Conservation (phyloP, 2,888 invertebrate species). For the Eristalis intricaria region DNA sequence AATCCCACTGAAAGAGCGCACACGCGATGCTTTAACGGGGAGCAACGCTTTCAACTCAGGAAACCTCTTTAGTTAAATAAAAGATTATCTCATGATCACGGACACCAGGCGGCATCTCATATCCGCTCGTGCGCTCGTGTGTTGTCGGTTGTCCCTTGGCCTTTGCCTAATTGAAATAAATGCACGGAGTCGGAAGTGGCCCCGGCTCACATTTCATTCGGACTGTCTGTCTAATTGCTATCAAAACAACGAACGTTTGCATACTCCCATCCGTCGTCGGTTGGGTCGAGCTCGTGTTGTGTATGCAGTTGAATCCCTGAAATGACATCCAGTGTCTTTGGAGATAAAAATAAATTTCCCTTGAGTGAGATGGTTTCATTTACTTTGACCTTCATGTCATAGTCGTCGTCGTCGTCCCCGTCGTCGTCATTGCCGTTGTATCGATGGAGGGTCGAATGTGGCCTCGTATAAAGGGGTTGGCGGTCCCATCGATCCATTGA, state of each 20-base stretch:
- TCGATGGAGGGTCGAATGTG: background rate
- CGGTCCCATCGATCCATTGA: slow-evolving; percentile 26
- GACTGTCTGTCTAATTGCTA: slow-evolving; percentile 22
- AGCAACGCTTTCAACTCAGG: slow-evolving; percentile 1
- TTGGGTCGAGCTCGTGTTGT: background rate
- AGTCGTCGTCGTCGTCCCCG: background rate
- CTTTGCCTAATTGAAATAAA: slow-evolving; percentile 46
- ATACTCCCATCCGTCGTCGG: background rate
- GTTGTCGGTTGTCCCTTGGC: slow-evolving; percentile 1
- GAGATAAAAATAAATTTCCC: slow-evolving; percentile 57
- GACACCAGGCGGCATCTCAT: background rate
- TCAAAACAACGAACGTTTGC: slow-evolving; percentile 1
- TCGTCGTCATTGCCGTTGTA: no score
- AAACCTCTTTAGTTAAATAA: slow-evolving; percentile 42
- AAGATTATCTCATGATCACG: slow-evolving; percentile 24
- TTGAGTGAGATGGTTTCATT: slow-evolving; percentile 21
- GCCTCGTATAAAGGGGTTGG: background rate
- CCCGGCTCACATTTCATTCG: background rate
- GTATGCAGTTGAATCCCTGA: slow-evolving; percentile 22
- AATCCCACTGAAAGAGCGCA: background rate
- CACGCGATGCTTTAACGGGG: background rate
- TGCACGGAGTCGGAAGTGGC: slow-evolving; percentile 12
- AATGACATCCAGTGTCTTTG: slow-evolving; percentile 14
- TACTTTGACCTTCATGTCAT: slow-evolving; percentile 38
- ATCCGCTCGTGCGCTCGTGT: background rate